These are phyloP conservation scores for Aphelenchoides avenae DNA, from an alignment of 1,140 invertebrate genomes.

Conservation along the genomic window DNA sequence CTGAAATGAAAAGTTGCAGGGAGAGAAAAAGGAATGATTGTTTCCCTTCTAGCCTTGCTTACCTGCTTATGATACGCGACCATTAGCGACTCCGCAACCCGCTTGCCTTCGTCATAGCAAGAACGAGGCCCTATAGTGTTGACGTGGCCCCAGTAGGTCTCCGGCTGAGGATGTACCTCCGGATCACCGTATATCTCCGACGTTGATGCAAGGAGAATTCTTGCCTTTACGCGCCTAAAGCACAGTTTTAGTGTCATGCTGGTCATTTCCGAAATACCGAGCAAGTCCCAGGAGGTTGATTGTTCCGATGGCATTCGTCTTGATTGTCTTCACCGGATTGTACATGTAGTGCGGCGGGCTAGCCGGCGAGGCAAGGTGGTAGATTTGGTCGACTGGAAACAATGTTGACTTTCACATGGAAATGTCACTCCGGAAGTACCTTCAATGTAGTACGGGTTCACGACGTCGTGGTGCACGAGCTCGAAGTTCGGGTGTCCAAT, in stretches of 20 bases:
- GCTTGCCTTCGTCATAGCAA: constrained; percentile 98
- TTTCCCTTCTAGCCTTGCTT: constrained; percentile 4
- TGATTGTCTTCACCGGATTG: constrained; percentile 99
- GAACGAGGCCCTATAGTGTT: constrained; percentile 92
- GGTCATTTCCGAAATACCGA: constrained; percentile 60
- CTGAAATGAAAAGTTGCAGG: constrained; percentile 53
- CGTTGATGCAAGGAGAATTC: constrained; percentile 90
- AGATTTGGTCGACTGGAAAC: constrained; percentile 85
- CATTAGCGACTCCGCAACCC: constrained; percentile 89
- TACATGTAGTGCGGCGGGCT: constrained; percentile 99
- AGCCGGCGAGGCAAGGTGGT: constrained; percentile 95
- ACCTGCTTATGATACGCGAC: constrained; percentile 92
- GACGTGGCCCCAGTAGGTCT: constrained; percentile 95
- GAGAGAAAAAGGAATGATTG: constrained; percentile 5
- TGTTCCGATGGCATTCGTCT: constrained; percentile 97
- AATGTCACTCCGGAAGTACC: constrained; percentile 50
- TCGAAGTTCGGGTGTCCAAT: constrained; percentile 98
- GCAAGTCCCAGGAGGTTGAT: constrained; percentile 86
- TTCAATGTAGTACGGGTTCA: constrained; percentile 94
- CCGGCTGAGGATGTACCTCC: constrained; percentile 87
- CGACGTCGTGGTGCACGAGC: constrained; percentile 95
- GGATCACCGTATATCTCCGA: constrained; percentile 98
- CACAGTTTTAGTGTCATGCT: constrained; percentile 7
- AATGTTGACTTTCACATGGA: neutral
- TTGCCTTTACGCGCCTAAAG: constrained; percentile 79